These are phyloP conservation scores for Ochotona curzoniae DNA, from an alignment of 2,113 vertebrate species.

Conservation along the genomic window DNA sequence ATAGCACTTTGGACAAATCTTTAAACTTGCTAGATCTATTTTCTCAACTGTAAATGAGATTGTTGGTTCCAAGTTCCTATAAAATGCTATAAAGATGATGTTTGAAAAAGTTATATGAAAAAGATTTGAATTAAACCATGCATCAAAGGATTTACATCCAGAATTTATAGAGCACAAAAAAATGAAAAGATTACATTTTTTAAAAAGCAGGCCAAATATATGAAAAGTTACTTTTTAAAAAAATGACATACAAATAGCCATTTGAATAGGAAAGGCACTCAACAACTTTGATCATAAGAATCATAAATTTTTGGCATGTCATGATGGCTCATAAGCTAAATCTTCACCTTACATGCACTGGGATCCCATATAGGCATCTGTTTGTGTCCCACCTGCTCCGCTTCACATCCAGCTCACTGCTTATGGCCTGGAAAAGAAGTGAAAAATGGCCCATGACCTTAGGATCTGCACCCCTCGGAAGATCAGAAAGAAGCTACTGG, in stretches of 20 bases:
- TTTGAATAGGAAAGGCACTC: background rate
- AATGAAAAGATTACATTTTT: background rate
- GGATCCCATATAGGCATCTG: no score
- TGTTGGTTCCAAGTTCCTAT: background rate
- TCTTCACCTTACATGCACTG: no score
- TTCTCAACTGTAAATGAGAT: background rate
- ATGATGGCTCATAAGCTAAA: no score
- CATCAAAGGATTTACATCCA: background rate
- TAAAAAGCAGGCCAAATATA: background rate
- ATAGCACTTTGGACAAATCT: background rate
- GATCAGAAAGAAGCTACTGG: no score
- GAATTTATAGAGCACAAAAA: background rate
- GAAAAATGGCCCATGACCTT: no score
- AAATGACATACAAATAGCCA: background rate
- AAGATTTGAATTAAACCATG: background rate
- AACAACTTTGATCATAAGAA: background rate
- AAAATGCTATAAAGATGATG: background rate
- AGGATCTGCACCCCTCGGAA: no score
- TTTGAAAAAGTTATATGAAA: slow-evolving; percentile 11
- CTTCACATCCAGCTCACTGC: no score
- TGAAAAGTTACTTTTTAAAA: background rate
- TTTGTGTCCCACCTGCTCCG: no score
- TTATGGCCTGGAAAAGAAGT: no score
- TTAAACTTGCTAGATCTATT: background rate
- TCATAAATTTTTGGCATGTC: no score